phyloP scores from a whole-genome alignment of 2,888 invertebrate species.

The Dryomyza anilis region DNA sequence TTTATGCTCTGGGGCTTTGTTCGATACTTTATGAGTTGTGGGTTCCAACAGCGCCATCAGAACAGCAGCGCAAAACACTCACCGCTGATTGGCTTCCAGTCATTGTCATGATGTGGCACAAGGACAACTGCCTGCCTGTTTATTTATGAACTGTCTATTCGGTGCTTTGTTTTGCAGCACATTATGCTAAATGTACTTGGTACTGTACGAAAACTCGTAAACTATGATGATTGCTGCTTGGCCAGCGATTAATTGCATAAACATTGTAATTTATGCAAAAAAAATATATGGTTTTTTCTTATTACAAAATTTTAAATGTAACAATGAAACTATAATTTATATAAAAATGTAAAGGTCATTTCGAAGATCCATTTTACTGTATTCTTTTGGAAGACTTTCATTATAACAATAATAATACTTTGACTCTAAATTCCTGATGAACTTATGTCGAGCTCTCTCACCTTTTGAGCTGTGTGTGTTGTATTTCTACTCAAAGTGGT shows the following conservation, averaged over 20 bases:
- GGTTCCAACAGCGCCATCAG: background rate
- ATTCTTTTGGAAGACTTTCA: too few species aligned
- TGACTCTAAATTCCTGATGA: too few species aligned
- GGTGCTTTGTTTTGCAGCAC: background rate
- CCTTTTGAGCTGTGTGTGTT: too few species aligned
- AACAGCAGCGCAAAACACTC: background rate
- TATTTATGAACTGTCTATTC: constrained; percentile 15
- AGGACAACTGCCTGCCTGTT: constrained; percentile 21
- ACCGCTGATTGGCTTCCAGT: constrained; percentile 10
- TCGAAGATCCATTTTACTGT: too few species aligned
- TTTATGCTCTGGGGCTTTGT: background rate
- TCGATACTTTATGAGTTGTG: background rate
- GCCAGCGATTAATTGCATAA: background rate
- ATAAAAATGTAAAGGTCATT: too few species aligned
- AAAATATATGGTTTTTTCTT: too few species aligned
- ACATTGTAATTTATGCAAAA: too few species aligned
- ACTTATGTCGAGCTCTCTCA: too few species aligned
- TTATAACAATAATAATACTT: too few species aligned
- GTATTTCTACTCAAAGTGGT: too few species aligned
- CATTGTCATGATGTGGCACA: constrained; percentile 15
- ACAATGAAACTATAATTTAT: too few species aligned
- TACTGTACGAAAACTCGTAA: background rate
- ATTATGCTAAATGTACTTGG: constrained; percentile 9
- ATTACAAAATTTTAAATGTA: too few species aligned
- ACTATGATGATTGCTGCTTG: background rate